Conservation (phyloP, 2,888 invertebrate species). For the Pilophorus perplexus region DNA sequence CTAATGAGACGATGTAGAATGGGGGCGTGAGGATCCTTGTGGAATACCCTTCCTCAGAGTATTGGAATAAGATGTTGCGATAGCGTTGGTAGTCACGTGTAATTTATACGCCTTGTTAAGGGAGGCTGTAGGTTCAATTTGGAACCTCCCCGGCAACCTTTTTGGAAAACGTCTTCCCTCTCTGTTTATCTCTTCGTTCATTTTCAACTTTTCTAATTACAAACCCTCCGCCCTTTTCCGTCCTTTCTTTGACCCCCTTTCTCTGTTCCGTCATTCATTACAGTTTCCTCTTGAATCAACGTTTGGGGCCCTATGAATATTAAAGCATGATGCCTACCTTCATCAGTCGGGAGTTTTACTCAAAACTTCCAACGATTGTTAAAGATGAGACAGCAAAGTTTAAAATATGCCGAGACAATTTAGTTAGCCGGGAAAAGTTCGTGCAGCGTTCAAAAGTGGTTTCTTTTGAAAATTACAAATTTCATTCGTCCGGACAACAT, state of each 20-base stretch:
- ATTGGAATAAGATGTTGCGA: constrained; percentile 29
- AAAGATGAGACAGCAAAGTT: background rate
- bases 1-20: constrained; percentile 18
- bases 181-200: background rate
- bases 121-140: constrained; percentile 6
- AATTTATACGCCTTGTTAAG: constrained; percentile 30
- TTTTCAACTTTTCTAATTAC: constrained; percentile 24
- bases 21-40: too few species aligned
- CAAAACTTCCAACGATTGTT: background rate
- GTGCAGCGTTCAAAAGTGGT: too few species aligned
- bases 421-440: background rate
- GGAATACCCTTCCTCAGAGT: background rate
- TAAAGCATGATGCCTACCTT: constrained; percentile 16
- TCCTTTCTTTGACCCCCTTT: background rate
- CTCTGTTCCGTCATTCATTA: constrained; percentile 2
- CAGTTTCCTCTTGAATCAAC: constrained; percentile 6
- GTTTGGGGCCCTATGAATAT: background rate
- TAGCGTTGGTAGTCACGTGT: constrained; percentile 19
- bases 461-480: too few species aligned
- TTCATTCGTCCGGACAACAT: too few species aligned
- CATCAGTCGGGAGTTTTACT: background rate
- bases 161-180: background rate
- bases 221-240: background rate
- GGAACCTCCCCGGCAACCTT: background rate
- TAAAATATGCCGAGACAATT: background rate